Evolutionary conservation across 2,113 vertebrate genomes (phyloP).

Genomic region (Poeciliopsis turrubarensis): DNA sequence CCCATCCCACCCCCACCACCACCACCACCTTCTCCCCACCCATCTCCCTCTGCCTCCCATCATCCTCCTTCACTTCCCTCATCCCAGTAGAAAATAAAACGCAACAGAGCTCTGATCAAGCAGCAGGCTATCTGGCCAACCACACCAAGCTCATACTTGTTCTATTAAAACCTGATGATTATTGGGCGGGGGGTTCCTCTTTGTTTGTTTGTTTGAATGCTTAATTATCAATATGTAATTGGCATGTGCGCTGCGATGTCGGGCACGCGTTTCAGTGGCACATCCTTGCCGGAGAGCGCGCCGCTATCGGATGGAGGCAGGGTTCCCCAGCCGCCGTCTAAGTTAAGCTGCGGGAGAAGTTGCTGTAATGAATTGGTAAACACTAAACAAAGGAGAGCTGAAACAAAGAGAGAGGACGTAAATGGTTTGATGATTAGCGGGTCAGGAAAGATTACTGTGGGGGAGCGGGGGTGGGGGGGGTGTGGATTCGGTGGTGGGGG

Average conservation of each 20-base stretch:
- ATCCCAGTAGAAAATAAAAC: constrained; percentile 20
- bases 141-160: constrained; percentile 72
- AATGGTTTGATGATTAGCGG: constrained; percentile 70
- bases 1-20: background rate
- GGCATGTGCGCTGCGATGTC: constrained; percentile 63
- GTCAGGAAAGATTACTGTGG: constrained; percentile 69
- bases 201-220: constrained; percentile 76
- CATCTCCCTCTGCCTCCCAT: background rate
- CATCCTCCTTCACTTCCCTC: background rate
- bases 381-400: constrained; percentile 67
- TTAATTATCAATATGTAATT: constrained; percentile 77
- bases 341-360: constrained; percentile 72
- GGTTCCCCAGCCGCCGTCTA: constrained; percentile 64
- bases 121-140: constrained; percentile 66
- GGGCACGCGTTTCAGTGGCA: constrained; percentile 52
- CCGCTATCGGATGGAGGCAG: constrained; percentile 69
- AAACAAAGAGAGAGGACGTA: constrained; percentile 71
- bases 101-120: constrained; percentile 61
- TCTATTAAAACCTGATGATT: constrained; percentile 76
- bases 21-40: too few relatives aligned
- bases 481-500: background rate
- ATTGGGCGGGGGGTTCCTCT: constrained; percentile 56
- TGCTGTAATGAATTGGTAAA: constrained; percentile 75
- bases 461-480: too few relatives aligned
- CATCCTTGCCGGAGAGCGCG: constrained; percentile 40